A percentile compares a stretch with the other conserved stretches of the same genome.
phyloP scores from a whole-genome alignment of 2,888 invertebrate species.

The Monoplex corrugatus region DNA sequence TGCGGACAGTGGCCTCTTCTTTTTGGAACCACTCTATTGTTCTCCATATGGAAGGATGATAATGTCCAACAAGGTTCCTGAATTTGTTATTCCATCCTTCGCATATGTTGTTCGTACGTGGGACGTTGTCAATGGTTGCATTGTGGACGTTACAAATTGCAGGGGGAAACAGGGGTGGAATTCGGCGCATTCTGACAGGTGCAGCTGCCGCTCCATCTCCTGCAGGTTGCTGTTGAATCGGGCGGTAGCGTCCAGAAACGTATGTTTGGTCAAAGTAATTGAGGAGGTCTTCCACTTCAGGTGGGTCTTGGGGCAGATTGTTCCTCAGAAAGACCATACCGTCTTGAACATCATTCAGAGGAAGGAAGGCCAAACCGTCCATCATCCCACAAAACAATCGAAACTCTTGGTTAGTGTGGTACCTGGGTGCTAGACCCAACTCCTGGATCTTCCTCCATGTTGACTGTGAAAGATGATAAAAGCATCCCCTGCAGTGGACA shows the following conservation, averaged over 20 bases:
- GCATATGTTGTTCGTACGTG: neutral
- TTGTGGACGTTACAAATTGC: slow-evolving; percentile 7
- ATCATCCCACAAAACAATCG: no score
- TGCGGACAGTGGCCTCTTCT: slow-evolving; percentile 49
- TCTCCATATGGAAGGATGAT: neutral
- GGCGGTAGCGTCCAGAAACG: slow-evolving; percentile 13
- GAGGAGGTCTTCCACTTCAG: no score
- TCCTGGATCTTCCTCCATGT: no score
- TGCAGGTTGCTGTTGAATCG: neutral
- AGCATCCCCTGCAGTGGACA: no score
- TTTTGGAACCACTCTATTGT: slow-evolving; percentile 13
- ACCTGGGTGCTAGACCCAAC: no score
- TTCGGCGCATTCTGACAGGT: slow-evolving; percentile 8
- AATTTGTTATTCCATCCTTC: slow-evolving; percentile 35
- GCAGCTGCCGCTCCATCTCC: neutral
- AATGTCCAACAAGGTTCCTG: slow-evolving; percentile 6
- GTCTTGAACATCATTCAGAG: no score
- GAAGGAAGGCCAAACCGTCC: no score
- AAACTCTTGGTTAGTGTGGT: no score
- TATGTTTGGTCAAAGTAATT: slow-evolving; percentile 7
- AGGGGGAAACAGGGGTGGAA: slow-evolving; percentile 25
- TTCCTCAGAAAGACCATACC: no score
- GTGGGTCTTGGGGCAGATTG: no score
- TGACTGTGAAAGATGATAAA: no score
- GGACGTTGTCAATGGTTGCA: slow-evolving; percentile 23